Evolutionary conservation across 2,888 invertebrate genomes (phyloP), one percentile per base, ranked within the genome.

Genomic region (Trisateles emortualis): DNA sequence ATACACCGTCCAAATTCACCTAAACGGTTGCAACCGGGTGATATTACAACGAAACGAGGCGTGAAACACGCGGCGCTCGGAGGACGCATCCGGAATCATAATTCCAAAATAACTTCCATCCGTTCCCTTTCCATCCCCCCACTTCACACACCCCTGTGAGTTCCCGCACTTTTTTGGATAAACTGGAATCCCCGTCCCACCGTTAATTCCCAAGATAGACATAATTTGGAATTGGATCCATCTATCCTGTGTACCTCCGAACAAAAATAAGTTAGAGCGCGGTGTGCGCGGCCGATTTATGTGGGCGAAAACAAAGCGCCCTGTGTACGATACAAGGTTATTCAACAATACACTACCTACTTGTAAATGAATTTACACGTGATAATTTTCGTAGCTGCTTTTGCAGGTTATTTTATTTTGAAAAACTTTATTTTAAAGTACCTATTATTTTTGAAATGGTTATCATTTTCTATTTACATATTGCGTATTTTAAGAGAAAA

Each of bases 211-310:
- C 93, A 93, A 92, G 93, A 92, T 90, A 92, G 88, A 92, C 91
- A 93, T 93, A 93, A 93, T 92, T 93, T 92, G 91, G 92, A 93
- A 93, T 93, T 93, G 93, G 93, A 93, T 93, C 90, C 92, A 93
- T 93, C 91, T 92, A 93, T 93, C 91, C 88, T 87, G 82, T 73
- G 84, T 86, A 84, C 84, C 86, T 88, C 83, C 88, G 88, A 84
- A 89, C 89, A 88, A 88, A 92, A 90, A 91, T 92, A 90, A 88
- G 87, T 88, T 87, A 85, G 83, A 84, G 78, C 78, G 78, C 59
- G 72, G 76, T 80, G 79, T 78, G 76, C 79, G 66, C 74, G 72
- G 64, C 72, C 80, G 84, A 88, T 89, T 90, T 89, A 88, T 89
- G 86, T 79, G 76, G 78, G 83, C 82, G 85, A 87, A 89, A 89